Base-by-base conservation (phyloP, 2,113 vertebrate species). In the Polypterus senegalus region DNA sequence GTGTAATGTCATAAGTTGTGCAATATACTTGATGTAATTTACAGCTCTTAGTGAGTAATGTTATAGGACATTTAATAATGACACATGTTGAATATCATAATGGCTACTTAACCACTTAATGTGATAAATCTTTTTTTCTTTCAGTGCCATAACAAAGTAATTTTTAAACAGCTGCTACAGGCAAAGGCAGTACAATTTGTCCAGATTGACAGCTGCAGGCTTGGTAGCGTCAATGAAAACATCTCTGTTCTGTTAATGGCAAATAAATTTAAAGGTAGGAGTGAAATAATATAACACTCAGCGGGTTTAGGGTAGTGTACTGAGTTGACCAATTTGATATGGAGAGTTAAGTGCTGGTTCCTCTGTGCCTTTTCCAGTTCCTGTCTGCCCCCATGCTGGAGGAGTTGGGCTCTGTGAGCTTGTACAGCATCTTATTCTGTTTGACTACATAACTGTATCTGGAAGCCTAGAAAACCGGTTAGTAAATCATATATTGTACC, bases 121-220 rank as follows among this genome's bases (percentile, higher is more conserved):
- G 27, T 27, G 27, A 27, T 27, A 27, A 27, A 27, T 27, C 27
- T 27, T 62, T 63, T 63, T 60, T 69, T 4, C 65, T 69, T 54
- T 9, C 67, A 88, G 81, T 76, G 80, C 67, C 87, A 90, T 54
- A 92, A 86, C 48, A 76, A 87, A 75, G 83, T 89, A 77, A 88
- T 91, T 78, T 89, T 93, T 73, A 91, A 93, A 79, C 86, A 92
- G 70, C 82, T 92, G 65, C 86, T 91, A 1, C 86, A 92, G 77
- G 84, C 79, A 1, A 81, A 79, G 0, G 86, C 85, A 4, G 73
- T 91, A 65, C 90, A 86, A 77, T 93, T 84, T 68, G 79, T 94
- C 69, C 89, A 91, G 67, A 90, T 83, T 44, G 88, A 94, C 85
- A 91, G 91, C 77, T 92, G 88, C 72, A 79, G 89, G 58, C 74